phyloP scores from a whole-genome alignment of 2,888 invertebrate species.

The Nudaria mundana region DNA sequence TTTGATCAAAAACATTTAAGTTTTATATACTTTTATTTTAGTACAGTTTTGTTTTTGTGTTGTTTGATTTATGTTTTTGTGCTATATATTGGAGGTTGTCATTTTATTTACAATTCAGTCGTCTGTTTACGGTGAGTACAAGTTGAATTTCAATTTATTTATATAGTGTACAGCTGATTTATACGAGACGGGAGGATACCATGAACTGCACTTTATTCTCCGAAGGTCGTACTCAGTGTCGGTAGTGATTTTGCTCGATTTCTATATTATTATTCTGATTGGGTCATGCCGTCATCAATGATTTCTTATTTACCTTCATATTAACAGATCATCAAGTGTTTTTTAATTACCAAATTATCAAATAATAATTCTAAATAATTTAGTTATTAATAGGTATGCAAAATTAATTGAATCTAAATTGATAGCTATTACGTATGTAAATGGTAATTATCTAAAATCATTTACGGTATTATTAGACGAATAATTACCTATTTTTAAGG shows the following conservation, averaged over 20 bases:
- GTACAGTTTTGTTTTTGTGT: conserved; percentile 67
- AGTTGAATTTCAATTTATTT: conserved; percentile 66
- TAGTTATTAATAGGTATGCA: no score
- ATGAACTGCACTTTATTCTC: conserved; percentile 60
- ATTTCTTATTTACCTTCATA: conserved; percentile 17
- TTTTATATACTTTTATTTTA: conserved; percentile 46
- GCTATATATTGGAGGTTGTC: conserved; percentile 72
- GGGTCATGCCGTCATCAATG: conserved; percentile 27
- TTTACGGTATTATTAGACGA: no score
- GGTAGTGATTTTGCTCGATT: conserved; percentile 51
- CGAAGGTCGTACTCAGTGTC: conserved; percentile 62
- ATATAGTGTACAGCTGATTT: conserved; percentile 66
- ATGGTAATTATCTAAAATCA: background rate
- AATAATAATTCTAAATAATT: background rate
- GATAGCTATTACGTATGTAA: no score
- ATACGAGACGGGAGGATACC: conserved; percentile 61
- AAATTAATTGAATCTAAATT: no score
- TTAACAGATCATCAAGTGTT: background rate
- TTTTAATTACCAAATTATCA: background rate
- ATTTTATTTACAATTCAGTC: conserved; percentile 67
- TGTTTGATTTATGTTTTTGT: conserved; percentile 63
- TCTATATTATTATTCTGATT: conserved; percentile 49
- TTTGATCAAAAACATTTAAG: conserved; percentile 47
- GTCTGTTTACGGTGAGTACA: conserved; percentile 74
- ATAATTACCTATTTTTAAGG: no score